Conservation (phyloP, 2,888 invertebrate species). For the Lasiommata megera region DNA sequence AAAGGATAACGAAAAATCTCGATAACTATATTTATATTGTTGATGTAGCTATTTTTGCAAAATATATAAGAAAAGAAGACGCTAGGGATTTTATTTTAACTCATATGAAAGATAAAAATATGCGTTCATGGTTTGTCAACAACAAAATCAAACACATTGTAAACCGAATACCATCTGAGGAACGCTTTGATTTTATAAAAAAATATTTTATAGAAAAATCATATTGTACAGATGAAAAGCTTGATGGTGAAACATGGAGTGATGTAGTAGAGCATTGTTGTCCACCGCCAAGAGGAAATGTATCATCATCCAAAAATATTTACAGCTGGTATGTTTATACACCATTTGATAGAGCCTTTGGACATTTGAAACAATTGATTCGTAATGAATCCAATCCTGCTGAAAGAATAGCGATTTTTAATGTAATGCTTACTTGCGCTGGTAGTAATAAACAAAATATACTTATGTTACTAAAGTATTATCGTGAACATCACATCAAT, state of each 20-base stretch:
- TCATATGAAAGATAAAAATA: slow-evolving; percentile 35
- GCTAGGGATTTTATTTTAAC: slow-evolving; percentile 48
- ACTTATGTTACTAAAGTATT: slow-evolving; percentile 46
- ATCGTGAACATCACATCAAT: slow-evolving; percentile 48
- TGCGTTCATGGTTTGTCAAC: slow-evolving; percentile 37
- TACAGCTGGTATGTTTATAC: slow-evolving; percentile 57
- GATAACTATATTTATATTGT: slow-evolving; percentile 43
- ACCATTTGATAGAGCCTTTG: slow-evolving; percentile 52
- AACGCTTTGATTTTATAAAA: slow-evolving; percentile 53
- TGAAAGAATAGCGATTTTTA: slow-evolving; percentile 47
- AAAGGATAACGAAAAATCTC: slow-evolving; percentile 50
- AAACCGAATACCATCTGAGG: slow-evolving; percentile 45
- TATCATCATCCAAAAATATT: slow-evolving; percentile 20
- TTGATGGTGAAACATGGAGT: slow-evolving; percentile 27
- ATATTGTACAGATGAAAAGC: slow-evolving; percentile 27
- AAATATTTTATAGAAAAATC: slow-evolving; percentile 49
- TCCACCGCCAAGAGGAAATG: not conserved
- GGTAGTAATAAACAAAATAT: slow-evolving; percentile 41
- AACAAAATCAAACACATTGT: slow-evolving; percentile 48
- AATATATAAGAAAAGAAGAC: slow-evolving; percentile 48
- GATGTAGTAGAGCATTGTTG: slow-evolving; percentile 6
- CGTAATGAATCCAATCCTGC: slow-evolving; percentile 47
- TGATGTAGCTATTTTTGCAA: slow-evolving; percentile 52
- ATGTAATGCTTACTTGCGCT: slow-evolving; percentile 47
- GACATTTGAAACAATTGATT: slow-evolving; percentile 51